These are phyloP conservation scores for Anhinga anhinga DNA, from an alignment of 2,113 vertebrate genomes.

Conservation along the genomic window DNA sequence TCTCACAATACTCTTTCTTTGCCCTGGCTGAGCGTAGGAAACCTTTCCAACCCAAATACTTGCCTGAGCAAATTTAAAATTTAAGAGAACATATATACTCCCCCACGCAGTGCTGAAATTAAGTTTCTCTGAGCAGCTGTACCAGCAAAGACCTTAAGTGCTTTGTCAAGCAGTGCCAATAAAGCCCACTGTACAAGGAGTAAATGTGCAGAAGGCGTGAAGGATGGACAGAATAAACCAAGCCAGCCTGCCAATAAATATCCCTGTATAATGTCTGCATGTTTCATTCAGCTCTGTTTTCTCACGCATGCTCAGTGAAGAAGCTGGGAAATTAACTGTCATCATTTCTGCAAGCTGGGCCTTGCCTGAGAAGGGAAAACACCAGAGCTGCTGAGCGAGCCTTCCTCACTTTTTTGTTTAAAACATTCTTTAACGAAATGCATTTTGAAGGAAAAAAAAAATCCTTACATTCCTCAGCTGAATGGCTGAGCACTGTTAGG, in stretches of 20 bases:
- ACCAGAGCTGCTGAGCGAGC: fast-evolving
- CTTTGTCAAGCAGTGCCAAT: not conserved
- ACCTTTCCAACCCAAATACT: not conserved
- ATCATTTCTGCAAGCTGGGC: not conserved
- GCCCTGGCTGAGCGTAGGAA: fast-evolving
- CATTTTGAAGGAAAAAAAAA: not conserved
- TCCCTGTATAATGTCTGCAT: not conserved
- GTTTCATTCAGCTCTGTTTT: not conserved
- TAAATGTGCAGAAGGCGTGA: not conserved
- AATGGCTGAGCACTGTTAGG: not conserved
- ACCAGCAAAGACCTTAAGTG: not conserved
- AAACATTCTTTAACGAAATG: not conserved
- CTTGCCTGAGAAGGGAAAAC: not conserved
- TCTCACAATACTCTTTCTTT: not conserved
- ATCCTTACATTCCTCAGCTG: not conserved
- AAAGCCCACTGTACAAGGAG: not conserved
- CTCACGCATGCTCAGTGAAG: not conserved
- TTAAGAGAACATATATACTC: not conserved
- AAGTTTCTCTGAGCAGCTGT: not conserved
- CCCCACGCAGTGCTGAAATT: not conserved
- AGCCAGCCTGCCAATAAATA: not conserved
- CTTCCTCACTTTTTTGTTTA: not conserved
- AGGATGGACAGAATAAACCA: not conserved
- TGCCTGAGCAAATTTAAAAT: not conserved
- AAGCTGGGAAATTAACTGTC: not conserved